Conservation (phyloP, 1,140 invertebrate species). For the Drosophila oshimai region DNA sequence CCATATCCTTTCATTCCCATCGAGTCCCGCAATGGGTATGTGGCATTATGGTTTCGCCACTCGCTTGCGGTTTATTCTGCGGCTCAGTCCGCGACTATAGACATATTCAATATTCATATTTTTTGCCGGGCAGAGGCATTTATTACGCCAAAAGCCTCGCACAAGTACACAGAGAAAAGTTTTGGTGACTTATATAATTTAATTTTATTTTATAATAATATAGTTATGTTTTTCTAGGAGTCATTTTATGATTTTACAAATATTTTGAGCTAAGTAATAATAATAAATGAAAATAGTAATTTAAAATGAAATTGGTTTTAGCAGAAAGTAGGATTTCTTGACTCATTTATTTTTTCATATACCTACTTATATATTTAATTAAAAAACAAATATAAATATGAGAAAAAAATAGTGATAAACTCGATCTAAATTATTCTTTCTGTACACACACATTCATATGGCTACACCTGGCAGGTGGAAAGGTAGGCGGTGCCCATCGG, state of each 20-base stretch:
- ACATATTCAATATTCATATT: conserved; percentile 77
- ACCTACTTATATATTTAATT: too few relatives aligned
- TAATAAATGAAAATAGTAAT: too few relatives aligned
- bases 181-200: too few relatives aligned
- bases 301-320: too few relatives aligned
- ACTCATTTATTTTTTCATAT: too few relatives aligned
- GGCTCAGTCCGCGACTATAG: conserved; percentile 31
- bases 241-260: too few relatives aligned
- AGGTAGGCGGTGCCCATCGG: background rate
- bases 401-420: background rate
- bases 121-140: conserved; percentile 57
- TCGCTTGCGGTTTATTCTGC: conserved; percentile 42
- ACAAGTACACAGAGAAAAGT: conserved; percentile 8
- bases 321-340: too few relatives aligned
- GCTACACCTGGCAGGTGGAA: background rate
- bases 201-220: too few relatives aligned
- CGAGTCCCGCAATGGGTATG: background rate
- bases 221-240: too few relatives aligned
- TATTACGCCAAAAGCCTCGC: conserved; percentile 37
- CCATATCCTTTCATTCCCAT: background rate
- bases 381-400: background rate
- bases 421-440: background rate
- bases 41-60: conserved; percentile 7
- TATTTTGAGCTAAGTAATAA: too few relatives aligned
- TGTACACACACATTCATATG: background rate